Evolutionary conservation across 2,797 vertebrate species (phyloP).

Genomic region (Cuculus canorus): DNA sequence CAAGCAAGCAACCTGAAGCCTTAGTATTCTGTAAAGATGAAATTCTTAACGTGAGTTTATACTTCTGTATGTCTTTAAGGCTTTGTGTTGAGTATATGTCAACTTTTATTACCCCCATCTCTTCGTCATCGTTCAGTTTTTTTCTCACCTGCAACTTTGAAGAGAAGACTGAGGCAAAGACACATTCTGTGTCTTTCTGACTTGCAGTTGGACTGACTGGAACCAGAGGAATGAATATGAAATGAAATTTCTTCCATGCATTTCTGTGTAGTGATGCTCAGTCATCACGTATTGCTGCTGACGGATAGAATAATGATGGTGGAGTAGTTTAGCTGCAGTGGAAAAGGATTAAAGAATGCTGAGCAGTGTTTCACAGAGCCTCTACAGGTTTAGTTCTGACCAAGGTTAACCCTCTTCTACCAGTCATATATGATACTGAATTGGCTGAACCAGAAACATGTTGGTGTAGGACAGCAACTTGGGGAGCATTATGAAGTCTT

Average conservation of each 20-base stretch:
- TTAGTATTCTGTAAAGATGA: conserved; percentile 96
- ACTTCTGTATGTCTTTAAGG: neutral
- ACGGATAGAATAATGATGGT: neutral
- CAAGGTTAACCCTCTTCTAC: neutral
- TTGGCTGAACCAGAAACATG: neutral
- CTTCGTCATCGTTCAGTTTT: neutral
- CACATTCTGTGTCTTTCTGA: neutral
- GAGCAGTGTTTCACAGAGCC: neutral
- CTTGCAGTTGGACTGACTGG: neutral
- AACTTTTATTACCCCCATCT: neutral
- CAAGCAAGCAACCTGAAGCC: conserved; percentile 92
- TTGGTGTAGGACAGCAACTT: neutral
- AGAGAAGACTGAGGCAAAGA: neutral
- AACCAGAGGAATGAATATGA: neutral
- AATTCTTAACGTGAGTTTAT: conserved; percentile 88
- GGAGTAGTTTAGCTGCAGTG: neutral
- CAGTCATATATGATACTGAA: neutral
- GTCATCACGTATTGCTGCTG: neutral
- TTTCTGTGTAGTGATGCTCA: neutral
- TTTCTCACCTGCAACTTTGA: neutral
- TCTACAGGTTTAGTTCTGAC: neutral
- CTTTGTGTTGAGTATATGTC: neutral
- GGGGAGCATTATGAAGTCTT: neutral
- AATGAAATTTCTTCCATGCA: neutral
- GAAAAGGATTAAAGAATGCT: neutral